Conservation (phyloP, 2,888 invertebrate genomes). For the Euzetes globulus region DNA sequence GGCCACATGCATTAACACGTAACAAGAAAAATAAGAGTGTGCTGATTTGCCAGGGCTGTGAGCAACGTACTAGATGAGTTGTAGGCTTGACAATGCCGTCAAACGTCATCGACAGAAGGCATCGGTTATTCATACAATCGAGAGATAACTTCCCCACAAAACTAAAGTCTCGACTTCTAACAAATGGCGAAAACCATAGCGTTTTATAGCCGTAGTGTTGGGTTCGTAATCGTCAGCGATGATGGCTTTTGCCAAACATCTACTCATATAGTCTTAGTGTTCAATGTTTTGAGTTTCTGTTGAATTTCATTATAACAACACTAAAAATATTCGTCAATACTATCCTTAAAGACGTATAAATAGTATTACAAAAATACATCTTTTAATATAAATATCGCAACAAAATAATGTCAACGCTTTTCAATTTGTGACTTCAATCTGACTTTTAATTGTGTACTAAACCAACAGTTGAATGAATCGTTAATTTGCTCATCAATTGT, state of each 20-base stretch:
- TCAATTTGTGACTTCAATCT: neutral
- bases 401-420: conserved; percentile 1
- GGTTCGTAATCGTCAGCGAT: neutral
- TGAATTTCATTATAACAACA: neutral
- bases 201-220: neutral
- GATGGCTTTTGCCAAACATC: neutral
- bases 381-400: conserved; percentile 1
- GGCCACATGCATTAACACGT: no score
- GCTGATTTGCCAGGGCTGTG: no score
- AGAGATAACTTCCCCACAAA: neutral
- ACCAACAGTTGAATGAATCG: neutral
- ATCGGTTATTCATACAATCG: neutral
- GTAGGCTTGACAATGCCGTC: neutral
- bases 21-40: no score
- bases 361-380: neutral
- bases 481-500: conserved; percentile 33
- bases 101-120: neutral
- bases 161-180: neutral
- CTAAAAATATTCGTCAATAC: conserved; percentile 36
- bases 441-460: no score
- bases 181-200: neutral
- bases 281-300: neutral
- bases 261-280: neutral
- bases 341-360: conserved; percentile 32
- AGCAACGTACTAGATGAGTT: neutral